Evolutionary conservation across 2,888 invertebrate genomes (phyloP).

Genomic region (Exephanes ischioxanthus): DNA sequence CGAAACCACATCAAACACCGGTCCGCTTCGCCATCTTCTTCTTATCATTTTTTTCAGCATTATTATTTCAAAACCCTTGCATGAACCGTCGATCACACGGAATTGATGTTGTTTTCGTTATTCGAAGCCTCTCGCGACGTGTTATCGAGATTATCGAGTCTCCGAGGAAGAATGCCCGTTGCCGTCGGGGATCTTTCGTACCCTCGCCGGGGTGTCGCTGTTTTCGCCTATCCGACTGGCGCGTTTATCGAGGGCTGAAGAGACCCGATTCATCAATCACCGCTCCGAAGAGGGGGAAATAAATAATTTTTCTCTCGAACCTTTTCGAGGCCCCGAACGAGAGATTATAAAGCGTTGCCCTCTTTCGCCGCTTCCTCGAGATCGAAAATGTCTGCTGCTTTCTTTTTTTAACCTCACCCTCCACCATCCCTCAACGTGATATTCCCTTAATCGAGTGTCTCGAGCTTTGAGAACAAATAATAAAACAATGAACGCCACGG

Average conservation of each 20-base stretch:
- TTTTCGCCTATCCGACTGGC: slow-evolving; percentile 57
- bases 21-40: slow-evolving; percentile 71
- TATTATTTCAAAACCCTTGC: slow-evolving; percentile 72
- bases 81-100: slow-evolving; percentile 13
- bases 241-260: slow-evolving; percentile 70
- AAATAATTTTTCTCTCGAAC: slow-evolving; percentile 75
- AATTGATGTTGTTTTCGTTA: slow-evolving; percentile 60
- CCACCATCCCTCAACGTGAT: slow-evolving; percentile 48
- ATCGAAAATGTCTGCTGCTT: slow-evolving; percentile 44
- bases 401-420: slow-evolving; percentile 27
- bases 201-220: slow-evolving; percentile 20
- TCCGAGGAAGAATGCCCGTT: slow-evolving; percentile 3
- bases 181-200: slow-evolving; percentile 43
- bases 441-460: slow-evolving; percentile 60
- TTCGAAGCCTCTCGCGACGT: slow-evolving; percentile 63
- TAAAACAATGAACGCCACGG: slow-evolving; percentile 54
- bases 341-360: slow-evolving; percentile 55
- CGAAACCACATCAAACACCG: slow-evolving; percentile 57
- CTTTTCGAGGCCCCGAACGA: slow-evolving; percentile 30
- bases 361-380: slow-evolving; percentile 22
- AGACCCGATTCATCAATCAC: slow-evolving; percentile 76
- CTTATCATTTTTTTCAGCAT: slow-evolving; percentile 37
- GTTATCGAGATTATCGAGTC: slow-evolving; percentile 65
- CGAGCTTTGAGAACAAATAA: slow-evolving; percentile 59
- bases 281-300: slow-evolving; percentile 69